These are phyloP conservation scores for Chelonia mydas DNA, from an alignment of 2,797 vertebrate species.

Conservation along the genomic window DNA sequence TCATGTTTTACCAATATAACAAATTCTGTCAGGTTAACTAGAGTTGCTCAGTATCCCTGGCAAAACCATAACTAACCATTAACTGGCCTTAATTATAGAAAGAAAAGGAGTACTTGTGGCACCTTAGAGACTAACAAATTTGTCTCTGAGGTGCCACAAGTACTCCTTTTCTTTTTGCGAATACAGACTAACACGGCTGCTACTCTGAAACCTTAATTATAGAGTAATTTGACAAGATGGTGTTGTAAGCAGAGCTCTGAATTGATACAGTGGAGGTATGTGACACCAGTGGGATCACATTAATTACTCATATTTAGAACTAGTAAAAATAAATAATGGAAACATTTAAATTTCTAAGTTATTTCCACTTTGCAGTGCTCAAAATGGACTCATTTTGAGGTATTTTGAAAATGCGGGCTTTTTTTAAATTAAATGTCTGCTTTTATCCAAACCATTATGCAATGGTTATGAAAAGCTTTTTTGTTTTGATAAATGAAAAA, in stretches of 20 bases:
- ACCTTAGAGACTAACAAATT: too few species aligned
- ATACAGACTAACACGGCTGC: too few species aligned
- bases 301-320: accelerated
- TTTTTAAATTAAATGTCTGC: not conserved
- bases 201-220: constrained; percentile 17
- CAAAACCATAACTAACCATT: constrained; percentile 29
- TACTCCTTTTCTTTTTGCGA: too few species aligned
- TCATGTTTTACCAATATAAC: not conserved
- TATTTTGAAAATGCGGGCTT: not conserved
- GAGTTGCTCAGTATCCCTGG: constrained; percentile 44
- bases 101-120: too few species aligned
- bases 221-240: constrained; percentile 48
- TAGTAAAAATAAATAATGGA: not conserved
- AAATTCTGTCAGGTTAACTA: constrained; percentile 11
- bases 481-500: not conserved
- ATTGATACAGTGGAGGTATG: not conserved
- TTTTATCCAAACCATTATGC: not conserved
- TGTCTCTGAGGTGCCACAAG: too few species aligned
- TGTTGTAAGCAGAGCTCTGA: not conserved
- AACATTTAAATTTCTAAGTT: not conserved
- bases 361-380: not conserved
- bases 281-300: accelerated
- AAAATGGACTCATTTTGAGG: not conserved
- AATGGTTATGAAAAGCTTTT: not conserved
- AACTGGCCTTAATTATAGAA: constrained; percentile 57